These are phyloP conservation scores for Serrognathus titanus DNA, from an alignment of 2,888 invertebrate species.

Conservation along the genomic window DNA sequence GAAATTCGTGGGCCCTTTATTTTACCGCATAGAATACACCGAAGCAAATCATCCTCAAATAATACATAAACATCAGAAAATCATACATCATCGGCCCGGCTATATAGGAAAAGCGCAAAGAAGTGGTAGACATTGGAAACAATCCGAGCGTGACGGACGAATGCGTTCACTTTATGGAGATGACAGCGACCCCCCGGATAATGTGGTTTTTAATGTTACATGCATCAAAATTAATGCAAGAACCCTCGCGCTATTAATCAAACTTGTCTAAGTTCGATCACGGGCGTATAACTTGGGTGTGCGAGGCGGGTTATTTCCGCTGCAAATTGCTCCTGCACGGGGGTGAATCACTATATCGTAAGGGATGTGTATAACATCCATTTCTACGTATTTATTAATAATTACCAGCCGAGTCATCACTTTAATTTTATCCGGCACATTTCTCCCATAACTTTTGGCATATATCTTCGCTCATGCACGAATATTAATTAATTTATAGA, in stretches of 20 bases:
- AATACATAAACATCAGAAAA: conserved; percentile 8
- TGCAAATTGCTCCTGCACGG: conserved; percentile 12
- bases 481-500: too few relatives aligned
- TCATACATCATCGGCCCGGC: conserved; percentile 4
- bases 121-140: conserved; percentile 5
- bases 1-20: neutral
- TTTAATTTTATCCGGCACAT: neutral
- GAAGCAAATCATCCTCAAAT: neutral
- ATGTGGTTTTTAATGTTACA: conserved; percentile 39
- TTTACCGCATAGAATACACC: neutral
- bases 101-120: conserved; percentile 1
- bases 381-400: conserved; percentile 1
- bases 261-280: conserved; percentile 28
- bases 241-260: conserved; percentile 29
- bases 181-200: conserved; percentile 37
- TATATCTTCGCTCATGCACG: too few relatives aligned
- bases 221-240: conserved; percentile 37
- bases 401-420: neutral
- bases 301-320: conserved; percentile 14
- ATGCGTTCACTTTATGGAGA: conserved; percentile 37
- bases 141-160: conserved; percentile 22
- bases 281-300: conserved; percentile 18
- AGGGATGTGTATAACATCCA: conserved; percentile 5
- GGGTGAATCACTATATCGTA: neutral
- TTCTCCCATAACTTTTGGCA: too few relatives aligned